Evolutionary conservation across 1,140 invertebrate genomes (phyloP).

Genomic region (Drosophila suzukii): DNA sequence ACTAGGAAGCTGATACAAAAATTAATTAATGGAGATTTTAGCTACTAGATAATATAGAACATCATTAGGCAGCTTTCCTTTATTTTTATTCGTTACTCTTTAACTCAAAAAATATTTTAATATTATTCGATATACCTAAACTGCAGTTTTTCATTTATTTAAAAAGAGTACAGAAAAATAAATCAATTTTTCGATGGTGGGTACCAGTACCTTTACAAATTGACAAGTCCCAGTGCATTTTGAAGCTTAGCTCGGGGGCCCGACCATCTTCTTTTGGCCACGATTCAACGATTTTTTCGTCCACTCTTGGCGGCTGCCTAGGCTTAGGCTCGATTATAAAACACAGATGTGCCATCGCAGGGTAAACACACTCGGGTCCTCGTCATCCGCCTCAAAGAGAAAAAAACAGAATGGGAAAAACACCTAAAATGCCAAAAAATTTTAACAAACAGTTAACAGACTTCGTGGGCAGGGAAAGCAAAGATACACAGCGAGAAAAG

Average conservation of each 20-base stretch:
- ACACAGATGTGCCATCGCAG: constrained; percentile 67
- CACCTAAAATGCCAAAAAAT: constrained; percentile 45
- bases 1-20: too few species aligned
- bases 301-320: constrained; percentile 24
- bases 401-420: constrained; percentile 1
- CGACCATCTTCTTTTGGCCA: constrained; percentile 19
- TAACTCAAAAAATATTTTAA: background rate
- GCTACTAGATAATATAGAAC: background rate
- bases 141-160: too few species aligned
- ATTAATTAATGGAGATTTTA: too few species aligned
- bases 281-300: constrained; percentile 42
- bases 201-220: too few species aligned
- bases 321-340: constrained; percentile 70
- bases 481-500: constrained; percentile 25
- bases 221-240: background rate
- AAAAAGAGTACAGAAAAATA: too few species aligned
- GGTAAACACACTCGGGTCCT: constrained; percentile 59
- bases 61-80: background rate
- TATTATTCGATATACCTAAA: too few species aligned
- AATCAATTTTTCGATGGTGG: too few species aligned
- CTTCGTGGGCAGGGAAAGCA: constrained; percentile 31
- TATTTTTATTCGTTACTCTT: background rate
- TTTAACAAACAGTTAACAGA: constrained; percentile 63
- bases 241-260: constrained; percentile 10
- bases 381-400: constrained; percentile 32